Evolutionary conservation across 2,113 vertebrate genomes (phyloP).

Genomic region (Petrocephalus zakoni): DNA sequence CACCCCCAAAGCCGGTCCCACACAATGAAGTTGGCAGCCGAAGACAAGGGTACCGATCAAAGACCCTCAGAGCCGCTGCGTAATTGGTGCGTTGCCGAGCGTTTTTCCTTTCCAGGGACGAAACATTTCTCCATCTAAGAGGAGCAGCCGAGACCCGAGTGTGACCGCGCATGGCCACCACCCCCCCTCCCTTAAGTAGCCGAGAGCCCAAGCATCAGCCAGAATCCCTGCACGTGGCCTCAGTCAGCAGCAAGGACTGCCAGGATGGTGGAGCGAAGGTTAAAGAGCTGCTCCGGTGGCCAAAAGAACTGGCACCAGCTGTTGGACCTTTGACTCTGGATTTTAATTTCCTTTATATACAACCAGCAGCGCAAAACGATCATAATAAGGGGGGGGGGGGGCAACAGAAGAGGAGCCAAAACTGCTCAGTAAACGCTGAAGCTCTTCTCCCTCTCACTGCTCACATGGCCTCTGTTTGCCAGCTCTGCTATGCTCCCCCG

Average conservation of each 20-base stretch:
- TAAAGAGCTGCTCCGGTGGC: neutral
- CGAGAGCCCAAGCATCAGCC: neutral
- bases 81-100: neutral
- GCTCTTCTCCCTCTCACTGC: neutral
- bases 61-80: conserved; percentile 29
- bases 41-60: conserved; percentile 48
- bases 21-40: conserved; percentile 47
- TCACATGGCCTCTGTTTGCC: neutral
- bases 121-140: neutral
- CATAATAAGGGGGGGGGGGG: neutral
- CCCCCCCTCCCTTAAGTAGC: neutral
- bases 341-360: neutral
- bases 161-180: neutral
- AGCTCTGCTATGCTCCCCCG: neutral
- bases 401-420: neutral
- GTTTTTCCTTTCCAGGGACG: neutral
- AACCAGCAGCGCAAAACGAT: neutral
- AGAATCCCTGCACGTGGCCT: neutral
- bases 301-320: neutral
- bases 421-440: neutral
- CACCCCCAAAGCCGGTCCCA: conserved; percentile 43
- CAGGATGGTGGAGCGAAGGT: neutral
- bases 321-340: neutral
- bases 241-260: neutral
- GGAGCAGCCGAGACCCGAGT: neutral